These are phyloP conservation scores for Spodoptera picta DNA, from an alignment of 2,888 invertebrate species.

Conservation along the genomic window DNA sequence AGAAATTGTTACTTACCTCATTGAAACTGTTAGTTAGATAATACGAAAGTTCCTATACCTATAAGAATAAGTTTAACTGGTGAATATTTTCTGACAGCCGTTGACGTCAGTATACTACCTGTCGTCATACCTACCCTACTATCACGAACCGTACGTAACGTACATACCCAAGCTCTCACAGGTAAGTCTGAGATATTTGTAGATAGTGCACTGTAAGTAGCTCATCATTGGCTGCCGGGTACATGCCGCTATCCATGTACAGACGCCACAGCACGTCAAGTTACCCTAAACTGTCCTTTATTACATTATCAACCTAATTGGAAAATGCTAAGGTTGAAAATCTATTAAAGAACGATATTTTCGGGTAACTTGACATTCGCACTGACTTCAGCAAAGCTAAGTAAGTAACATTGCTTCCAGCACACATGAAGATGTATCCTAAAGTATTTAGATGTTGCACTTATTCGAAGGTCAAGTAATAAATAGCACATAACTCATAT, in stretches of 20 bases:
- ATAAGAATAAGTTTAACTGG: constrained; percentile 43
- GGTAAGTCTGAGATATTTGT: constrained; percentile 72
- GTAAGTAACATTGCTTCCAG: constrained; percentile 50
- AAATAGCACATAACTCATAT: constrained; percentile 5
- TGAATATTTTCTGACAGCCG: constrained; percentile 73
- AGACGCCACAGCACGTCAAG: constrained; percentile 20
- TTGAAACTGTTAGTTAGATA: no score
- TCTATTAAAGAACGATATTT: no score
- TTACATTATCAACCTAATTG: no score
- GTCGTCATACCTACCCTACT: constrained; percentile 77
- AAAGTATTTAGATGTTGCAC: constrained; percentile 25
- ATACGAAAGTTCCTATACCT: no score
- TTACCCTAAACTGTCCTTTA: no score
- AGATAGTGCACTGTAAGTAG: constrained; percentile 55
- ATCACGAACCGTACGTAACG: constrained; percentile 80
- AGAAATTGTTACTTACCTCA: no score
- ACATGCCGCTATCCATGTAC: constrained; percentile 40
- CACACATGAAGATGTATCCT: constrained; percentile 16
- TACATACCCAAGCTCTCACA: constrained; percentile 82
- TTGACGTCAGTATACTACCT: constrained; percentile 83
- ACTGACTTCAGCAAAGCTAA: constrained; percentile 44
- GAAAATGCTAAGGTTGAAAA: no score
- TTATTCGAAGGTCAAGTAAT: constrained; percentile 8
- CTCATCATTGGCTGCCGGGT: constrained; percentile 44
- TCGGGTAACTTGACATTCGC: constrained; percentile 22